phyloP scores from a whole-genome alignment of 2,113 vertebrate genomes.

The Delphinus delphis region DNA sequence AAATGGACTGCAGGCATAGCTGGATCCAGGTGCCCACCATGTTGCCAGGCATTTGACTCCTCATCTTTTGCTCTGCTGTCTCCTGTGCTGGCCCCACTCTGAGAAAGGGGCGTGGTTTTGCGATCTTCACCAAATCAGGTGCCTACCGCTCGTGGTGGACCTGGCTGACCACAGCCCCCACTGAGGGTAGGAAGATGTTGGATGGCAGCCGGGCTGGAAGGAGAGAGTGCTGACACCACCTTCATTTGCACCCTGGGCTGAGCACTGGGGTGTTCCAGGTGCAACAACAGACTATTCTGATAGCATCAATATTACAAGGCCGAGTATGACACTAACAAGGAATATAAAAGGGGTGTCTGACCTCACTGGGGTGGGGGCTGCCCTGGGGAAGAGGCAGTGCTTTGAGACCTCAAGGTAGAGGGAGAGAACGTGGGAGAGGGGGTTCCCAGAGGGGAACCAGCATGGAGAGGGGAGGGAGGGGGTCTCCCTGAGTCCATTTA shows the following conservation, averaged over 20 bases:
- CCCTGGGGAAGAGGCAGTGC: not conserved
- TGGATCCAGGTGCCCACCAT: not conserved
- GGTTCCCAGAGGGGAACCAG: not conserved
- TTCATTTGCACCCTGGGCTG: too few relatives aligned
- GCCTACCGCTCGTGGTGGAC: not conserved
- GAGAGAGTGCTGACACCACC: accelerated
- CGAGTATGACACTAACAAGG: not conserved
- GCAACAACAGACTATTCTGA: too few relatives aligned
- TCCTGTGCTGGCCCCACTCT: not conserved
- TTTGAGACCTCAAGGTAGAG: not conserved
- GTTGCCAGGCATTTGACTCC: not conserved
- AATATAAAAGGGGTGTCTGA: not conserved
- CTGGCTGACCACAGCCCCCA: not conserved
- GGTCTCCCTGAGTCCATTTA: not conserved
- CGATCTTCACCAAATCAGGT: not conserved
- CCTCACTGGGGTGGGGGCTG: not conserved
- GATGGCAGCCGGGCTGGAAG: not conserved
- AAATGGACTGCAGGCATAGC: not conserved
- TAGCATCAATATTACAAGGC: accelerated
- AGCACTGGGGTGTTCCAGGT: not conserved
- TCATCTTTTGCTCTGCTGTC: not conserved
- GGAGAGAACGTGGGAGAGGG: accelerated
- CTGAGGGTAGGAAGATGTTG: not conserved
- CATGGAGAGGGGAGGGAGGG: not conserved
- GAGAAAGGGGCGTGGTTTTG: not conserved